Base-by-base conservation (phyloP, 2,888 invertebrate genomes). In the Siphlonurus alternatus region DNA sequence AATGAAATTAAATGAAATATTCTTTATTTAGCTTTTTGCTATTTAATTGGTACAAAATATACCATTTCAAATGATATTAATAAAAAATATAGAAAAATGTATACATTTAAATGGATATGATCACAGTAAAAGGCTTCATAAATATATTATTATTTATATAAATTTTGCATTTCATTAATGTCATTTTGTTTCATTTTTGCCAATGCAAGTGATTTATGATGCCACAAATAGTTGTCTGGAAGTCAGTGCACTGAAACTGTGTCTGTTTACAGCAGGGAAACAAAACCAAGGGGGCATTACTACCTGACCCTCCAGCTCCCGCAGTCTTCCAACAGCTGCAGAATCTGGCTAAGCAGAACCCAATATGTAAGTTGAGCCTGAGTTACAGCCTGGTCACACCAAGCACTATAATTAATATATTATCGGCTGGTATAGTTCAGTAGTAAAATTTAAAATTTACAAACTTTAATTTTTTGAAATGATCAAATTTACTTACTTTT, bases 311-410 rank as follows among this genome's bases (percentile, higher is more conserved):
- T 38, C 74, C 76, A 25, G 73, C 74, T 51, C 75, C 74, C 63
- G 74, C 74, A n/a, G 75, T 76, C 15, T 74, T 74, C 66, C 73
- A 74, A 62, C 75, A 78, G 25, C 71, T 79, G 23, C 76, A 77
- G 69, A 78, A 76, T 69, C 71, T 79, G 70, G 71, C 77, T 68
- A 75, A 78, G 72, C 75, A 76, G 71, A 74, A 76, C 71, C 74
- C 77, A 67, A 74, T 77, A 68, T 76, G 75, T 75, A 71, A 73
- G 75, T 74, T 51, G 24, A 51, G n/a, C n/a, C n/a, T n/a, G n/a
- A n/a, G n/a, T n/a, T n/a, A n/a, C n/a, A n/a, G n/a, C 25, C 25
- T 24, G 23, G 2, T 20, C 53, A 53, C 53, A 53, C 10, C 10
- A 53, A 15, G 53, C 53, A 53, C 53, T 53, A 53, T 53, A 53